These are phyloP conservation scores for Leptinotarsa juncta DNA, from an alignment of 2,888 invertebrate species.

Conservation along the genomic window DNA sequence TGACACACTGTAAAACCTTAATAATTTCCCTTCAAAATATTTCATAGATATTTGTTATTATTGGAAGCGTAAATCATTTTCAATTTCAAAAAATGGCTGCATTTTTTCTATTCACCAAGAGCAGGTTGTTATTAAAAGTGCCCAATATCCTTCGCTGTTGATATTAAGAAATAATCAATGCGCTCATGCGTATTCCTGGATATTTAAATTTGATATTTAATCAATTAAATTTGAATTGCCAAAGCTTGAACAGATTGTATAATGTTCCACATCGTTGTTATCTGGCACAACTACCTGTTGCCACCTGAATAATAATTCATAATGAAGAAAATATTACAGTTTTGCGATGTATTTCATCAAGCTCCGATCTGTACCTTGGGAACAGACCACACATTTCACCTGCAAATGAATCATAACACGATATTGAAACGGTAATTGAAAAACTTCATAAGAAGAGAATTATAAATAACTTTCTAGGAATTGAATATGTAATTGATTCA, in stretches of 20 bases:
- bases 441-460: background rate
- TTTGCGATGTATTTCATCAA: background rate
- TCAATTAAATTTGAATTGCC: background rate
- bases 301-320: background rate
- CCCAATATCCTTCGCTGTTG: background rate
- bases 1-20: no score
- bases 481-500: background rate
- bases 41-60: background rate
- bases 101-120: background rate
- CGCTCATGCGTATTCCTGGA: background rate
- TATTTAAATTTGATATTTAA: background rate
- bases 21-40: background rate
- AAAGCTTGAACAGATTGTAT: background rate
- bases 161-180: background rate
- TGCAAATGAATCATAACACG: background rate
- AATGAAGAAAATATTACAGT: background rate
- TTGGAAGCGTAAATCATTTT: background rate
- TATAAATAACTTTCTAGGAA: slow-evolving; percentile 7
- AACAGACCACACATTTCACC: background rate
- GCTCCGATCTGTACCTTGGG: background rate
- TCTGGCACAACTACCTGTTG: background rate
- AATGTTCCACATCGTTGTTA: slow-evolving; percentile 3
- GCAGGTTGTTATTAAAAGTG: background rate
- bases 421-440: background rate
- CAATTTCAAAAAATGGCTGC: background rate